Evolutionary conservation across 53 echinoderm and acorn worm genomes (phyloP), one percentile per base, ranked within the genome.

Genomic region (Antedon mediterranea): DNA sequence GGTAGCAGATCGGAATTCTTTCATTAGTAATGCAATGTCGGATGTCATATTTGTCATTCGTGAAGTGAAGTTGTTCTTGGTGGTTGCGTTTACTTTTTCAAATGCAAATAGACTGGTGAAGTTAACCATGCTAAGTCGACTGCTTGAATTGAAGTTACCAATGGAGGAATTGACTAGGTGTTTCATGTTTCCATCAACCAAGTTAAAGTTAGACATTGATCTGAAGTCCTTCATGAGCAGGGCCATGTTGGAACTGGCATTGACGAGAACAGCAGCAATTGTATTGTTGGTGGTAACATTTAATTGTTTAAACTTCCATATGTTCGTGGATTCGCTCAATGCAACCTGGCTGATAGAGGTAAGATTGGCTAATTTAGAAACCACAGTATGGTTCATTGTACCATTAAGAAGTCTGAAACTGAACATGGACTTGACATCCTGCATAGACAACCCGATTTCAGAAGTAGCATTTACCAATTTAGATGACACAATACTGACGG

Each of bases 401-500:
- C 82, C 71, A 33, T 82, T 82, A 30, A 82, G 78, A 70, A 37
- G 78, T 18, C 20, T 26, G 79, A 86, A 86, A 0, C 74, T 43
- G 20, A 42, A 71, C 11, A 78, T 76, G 0, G 86, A 82, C 31
- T 2, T 14, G 72, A 86, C 43, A 29, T 86, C 75, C 30, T 75
- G 31, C 29, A 86, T 43, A 31, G 29, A 14, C 44, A 82, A 34
- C 42, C 34, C 75, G 42, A 79, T 82, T 71, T 73, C 74, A 28
- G 75, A 74, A 73, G 71, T 78, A 43, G 78, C 82, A 37, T 86
- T 86, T 82, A 82, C 82, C 31, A 42, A 86, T 33, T 43, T 71
- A 75, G 86, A 82, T 15, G 57, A 57, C 57, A 57, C 15, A 15
- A 15, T 18, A 23, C 2, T 57, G 9, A 57, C 57, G 20, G 57